Conservation (phyloP, 1,140 invertebrate species). For the Bombus balteatus region DNA sequence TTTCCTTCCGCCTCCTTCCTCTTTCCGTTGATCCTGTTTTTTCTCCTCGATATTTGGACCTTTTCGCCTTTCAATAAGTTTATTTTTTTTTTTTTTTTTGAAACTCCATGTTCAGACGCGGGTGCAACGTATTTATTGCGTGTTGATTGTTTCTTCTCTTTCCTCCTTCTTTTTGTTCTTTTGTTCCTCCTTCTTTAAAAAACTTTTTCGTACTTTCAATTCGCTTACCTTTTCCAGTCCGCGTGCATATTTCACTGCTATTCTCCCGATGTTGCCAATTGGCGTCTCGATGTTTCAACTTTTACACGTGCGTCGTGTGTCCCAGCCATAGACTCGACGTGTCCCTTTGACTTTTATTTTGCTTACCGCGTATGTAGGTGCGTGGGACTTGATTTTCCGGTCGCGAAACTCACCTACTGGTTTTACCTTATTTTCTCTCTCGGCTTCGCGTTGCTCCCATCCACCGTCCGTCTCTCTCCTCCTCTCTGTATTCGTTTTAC, state of each 20-base stretch:
- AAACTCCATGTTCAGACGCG: no score
- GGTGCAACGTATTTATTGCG: background rate
- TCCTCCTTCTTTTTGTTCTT: background rate
- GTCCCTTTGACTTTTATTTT: constrained; percentile 16
- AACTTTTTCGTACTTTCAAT: background rate
- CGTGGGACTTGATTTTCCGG: background rate
- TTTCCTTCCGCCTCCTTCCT: background rate
- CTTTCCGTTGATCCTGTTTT: background rate
- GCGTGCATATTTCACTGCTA: background rate
- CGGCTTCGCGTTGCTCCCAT: no score
- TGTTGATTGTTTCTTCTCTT: background rate
- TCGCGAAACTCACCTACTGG: background rate
- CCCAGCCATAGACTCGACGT: background rate
- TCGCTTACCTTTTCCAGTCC: background rate
- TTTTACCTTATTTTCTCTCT: background rate
- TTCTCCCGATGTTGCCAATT: no score
- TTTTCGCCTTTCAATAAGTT: background rate
- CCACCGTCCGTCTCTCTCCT: background rate
- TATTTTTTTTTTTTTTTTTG: background rate
- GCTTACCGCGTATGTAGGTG: background rate
- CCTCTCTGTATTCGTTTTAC: no score
- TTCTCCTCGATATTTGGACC: background rate
- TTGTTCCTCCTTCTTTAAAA: background rate
- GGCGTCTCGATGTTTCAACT: background rate
- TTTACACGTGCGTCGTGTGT: background rate